Evolutionary conservation across 2,888 invertebrate genomes (phyloP).

Genomic region (Formica aserva): DNA sequence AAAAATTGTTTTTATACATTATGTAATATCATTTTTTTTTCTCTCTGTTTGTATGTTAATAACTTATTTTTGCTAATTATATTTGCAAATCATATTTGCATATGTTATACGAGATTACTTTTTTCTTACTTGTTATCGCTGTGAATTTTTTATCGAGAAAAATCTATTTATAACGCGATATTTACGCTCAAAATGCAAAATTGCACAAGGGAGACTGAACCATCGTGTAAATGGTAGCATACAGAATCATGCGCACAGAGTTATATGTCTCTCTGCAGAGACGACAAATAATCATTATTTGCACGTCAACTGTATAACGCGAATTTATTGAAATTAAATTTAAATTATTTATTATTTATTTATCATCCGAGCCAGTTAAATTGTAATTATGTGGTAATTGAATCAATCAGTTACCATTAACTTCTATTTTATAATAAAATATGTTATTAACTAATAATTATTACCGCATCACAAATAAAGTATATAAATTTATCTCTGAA

Average conservation of each 20-base stretch:
- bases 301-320: slow-evolving; percentile 52
- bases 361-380: slow-evolving; percentile 63
- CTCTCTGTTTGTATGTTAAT: background rate
- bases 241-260: slow-evolving; percentile 54
- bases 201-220: slow-evolving; percentile 48
- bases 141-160: slow-evolving; percentile 33
- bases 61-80: slow-evolving; percentile 6
- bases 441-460: slow-evolving; percentile 65
- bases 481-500: slow-evolving; percentile 52
- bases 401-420: slow-evolving; percentile 71
- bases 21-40: background rate
- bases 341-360: slow-evolving; percentile 73
- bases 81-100: slow-evolving; percentile 1
- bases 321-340: slow-evolving; percentile 69
- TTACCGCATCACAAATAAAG: slow-evolving; percentile 57
- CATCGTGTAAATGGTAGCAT: slow-evolving; percentile 48
- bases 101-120: slow-evolving; percentile 16
- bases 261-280: slow-evolving; percentile 53
- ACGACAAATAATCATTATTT: slow-evolving; percentile 59
- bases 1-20: background rate
- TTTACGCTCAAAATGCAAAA: slow-evolving; percentile 54
- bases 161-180: slow-evolving; percentile 44
- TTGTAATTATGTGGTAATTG: slow-evolving; percentile 69
- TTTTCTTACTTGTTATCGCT: slow-evolving; percentile 28
- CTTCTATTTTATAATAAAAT: slow-evolving; percentile 73